phyloP scores from a whole-genome alignment of 2,797 vertebrate genomes.

The Molossus alvarezi region DNA sequence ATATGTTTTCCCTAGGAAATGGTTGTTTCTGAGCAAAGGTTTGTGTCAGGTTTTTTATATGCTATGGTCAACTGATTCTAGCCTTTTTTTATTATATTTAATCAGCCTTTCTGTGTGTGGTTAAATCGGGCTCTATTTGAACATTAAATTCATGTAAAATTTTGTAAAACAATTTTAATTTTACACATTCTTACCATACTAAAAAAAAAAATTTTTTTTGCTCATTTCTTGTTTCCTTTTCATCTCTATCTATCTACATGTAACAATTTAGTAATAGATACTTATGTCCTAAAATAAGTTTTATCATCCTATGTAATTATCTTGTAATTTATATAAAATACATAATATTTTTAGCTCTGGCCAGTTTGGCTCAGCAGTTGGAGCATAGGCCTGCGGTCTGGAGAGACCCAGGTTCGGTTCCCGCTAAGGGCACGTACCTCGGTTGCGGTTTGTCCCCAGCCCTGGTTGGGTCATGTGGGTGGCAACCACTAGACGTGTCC shows the following conservation, averaged over 20 bases:
- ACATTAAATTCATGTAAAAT: conserved; percentile 12
- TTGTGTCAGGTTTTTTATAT: too few species aligned
- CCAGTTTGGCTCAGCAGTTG: too few species aligned
- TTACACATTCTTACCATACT: conserved; percentile 23
- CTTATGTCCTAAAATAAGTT: background rate
- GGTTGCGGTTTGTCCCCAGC: too few species aligned
- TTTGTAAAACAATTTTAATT: background rate
- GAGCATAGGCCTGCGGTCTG: too few species aligned
- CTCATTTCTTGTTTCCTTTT: background rate
- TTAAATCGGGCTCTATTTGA: background rate
- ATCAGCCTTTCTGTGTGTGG: background rate
- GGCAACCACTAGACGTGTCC: too few species aligned
- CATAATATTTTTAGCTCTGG: background rate
- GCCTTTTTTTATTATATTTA: too few species aligned
- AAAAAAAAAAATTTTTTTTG: background rate
- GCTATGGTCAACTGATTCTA: too few species aligned
- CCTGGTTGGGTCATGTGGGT: too few species aligned
- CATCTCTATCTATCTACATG: background rate
- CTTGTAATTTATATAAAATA: background rate
- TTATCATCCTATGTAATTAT: conserved; percentile 1
- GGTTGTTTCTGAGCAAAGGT: too few species aligned
- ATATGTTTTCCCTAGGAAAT: too few species aligned
- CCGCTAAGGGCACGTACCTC: too few species aligned
- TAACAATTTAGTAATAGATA: background rate
- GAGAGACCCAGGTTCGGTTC: too few species aligned